Percentiles rank a stretch among this genome's conserved stretches.
Evolutionary conservation across 2,113 vertebrate species (phyloP).

Genomic region (Erythrocercus mccallii): DNA sequence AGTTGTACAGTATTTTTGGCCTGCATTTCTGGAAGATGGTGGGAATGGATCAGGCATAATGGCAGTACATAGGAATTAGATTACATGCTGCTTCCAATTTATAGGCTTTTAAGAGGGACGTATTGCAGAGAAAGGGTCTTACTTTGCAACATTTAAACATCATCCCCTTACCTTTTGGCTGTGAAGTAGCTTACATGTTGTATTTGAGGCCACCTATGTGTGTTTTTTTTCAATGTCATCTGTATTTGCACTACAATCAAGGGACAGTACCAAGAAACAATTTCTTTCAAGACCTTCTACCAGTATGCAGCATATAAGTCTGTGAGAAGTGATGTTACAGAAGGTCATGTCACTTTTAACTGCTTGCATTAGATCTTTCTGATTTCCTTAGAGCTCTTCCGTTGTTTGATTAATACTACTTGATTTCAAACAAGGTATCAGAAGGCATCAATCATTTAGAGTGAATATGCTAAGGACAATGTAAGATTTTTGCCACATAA

Average conservation of each 20-base stretch:
- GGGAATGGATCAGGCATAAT: neutral
- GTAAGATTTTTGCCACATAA: slow-evolving; percentile 7
- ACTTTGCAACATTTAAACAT: neutral
- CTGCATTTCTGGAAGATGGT: neutral
- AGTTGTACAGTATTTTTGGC: neutral
- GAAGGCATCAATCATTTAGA: slow-evolving; percentile 71
- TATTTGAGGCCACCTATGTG: slow-evolving; percentile 10
- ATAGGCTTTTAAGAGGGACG: neutral
- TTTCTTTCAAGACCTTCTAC: slow-evolving; percentile 70
- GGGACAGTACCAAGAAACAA: slow-evolving; percentile 58
- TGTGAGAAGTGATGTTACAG: slow-evolving; percentile 96
- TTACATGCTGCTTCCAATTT: neutral
- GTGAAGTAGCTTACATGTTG: neutral
- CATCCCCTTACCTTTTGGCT: neutral
- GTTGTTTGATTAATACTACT: slow-evolving; percentile 79
- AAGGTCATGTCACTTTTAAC: slow-evolving; percentile 98
- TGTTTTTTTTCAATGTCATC: slow-evolving; percentile 70
- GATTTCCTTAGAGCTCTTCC: slow-evolving; percentile 89
- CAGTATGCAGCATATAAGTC: slow-evolving; percentile 78
- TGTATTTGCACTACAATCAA: slow-evolving; percentile 70
- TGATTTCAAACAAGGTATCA: slow-evolving; percentile 70
- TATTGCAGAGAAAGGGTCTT: neutral
- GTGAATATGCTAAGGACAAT: slow-evolving; percentile 26
- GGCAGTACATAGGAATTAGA: neutral
- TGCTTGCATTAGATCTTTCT: slow-evolving; percentile 92